Evolutionary conservation across 2,888 invertebrate genomes (phyloP), one percentile per base, ranked within the genome.

Genomic region (Rhagophthalmus giganteus): DNA sequence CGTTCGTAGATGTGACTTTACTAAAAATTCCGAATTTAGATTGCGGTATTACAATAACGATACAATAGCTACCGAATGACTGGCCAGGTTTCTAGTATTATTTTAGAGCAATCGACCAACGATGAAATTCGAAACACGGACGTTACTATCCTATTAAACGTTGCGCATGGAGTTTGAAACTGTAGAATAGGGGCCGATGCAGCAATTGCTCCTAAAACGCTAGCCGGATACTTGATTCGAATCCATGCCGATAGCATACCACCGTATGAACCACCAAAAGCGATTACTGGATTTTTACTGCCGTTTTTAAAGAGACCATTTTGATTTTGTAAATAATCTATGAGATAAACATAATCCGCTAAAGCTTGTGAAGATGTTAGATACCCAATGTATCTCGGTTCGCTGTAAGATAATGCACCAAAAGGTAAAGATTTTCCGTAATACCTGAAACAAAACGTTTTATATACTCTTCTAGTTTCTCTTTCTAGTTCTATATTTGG

Each of bases 181-280:
- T 90, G 93, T 75, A 87, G 85, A 61, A 95, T 84, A 0, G 94
- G 98, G 0, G 94, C 98, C 10, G 94, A 97, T 1, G 91, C 86
- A 2, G 98, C 95, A 54, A 98, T 84, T 1, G 97, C 88, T 0
- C 97, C 97, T 15, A 80, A 76, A 5, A 95, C 85, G 20, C 91
- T 69, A 68, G 93, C 89, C 0, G 97, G 97, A 76, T 97, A 98
- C 75, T 97, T 98, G 74, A 95, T 88, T 25, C 97, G 82, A 66
- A 98, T 82, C 90, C 97, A 99, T 0, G 97, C 90, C 0, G 97
- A 82, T 15, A 99, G 75, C 98, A 99, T 98, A 15, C 98, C 98
- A 0, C 98, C 98, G 72, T 99, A 98, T 0, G 95, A 96, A 0
- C 98, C 86, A 47, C 86, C 86, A 72, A 86, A 84, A 1, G 89